phyloP scores from a whole-genome alignment of 2,113 vertebrate species.

The Ceuthmochares aereus region DNA sequence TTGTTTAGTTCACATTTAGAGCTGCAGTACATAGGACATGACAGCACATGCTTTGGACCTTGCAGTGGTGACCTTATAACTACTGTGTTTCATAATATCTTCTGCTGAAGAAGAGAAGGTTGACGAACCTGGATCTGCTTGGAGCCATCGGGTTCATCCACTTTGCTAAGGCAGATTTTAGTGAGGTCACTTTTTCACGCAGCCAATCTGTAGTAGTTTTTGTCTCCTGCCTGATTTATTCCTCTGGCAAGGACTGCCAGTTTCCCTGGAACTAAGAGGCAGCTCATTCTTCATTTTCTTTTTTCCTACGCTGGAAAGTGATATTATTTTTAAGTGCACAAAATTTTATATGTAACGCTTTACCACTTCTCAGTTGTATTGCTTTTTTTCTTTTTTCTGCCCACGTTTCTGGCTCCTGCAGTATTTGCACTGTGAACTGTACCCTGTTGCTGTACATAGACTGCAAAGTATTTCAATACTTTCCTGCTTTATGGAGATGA shows the following conservation, averaged over 20 bases:
- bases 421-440: slow-evolving; percentile 15
- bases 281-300: neutral
- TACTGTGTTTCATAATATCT: slow-evolving; percentile 48
- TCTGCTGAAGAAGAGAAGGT: slow-evolving; percentile 41
- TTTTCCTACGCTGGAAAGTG: neutral
- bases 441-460: slow-evolving; percentile 19
- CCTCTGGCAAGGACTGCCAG: slow-evolving; percentile 35
- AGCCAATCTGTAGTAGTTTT: slow-evolving; percentile 52
- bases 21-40: neutral
- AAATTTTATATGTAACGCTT: neutral
- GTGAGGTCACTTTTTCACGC: slow-evolving; percentile 61
- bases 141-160: slow-evolving; percentile 49
- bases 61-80: slow-evolving; percentile 32
- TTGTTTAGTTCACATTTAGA: neutral
- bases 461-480: slow-evolving; percentile 48
- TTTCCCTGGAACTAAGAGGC: slow-evolving; percentile 39
- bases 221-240: slow-evolving; percentile 73
- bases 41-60: slow-evolving; percentile 21
- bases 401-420: neutral
- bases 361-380: neutral
- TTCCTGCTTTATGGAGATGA: slow-evolving; percentile 36
- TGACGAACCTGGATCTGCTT: slow-evolving; percentile 66
- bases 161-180: slow-evolving; percentile 58
- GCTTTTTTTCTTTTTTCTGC: slow-evolving; percentile 22
- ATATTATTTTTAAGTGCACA: neutral